A percentile compares a stretch with the other conserved stretches of the same genome.
Conservation (phyloP, 2,888 invertebrate genomes). For the Gastracanthus pulcherrimus region DNA sequence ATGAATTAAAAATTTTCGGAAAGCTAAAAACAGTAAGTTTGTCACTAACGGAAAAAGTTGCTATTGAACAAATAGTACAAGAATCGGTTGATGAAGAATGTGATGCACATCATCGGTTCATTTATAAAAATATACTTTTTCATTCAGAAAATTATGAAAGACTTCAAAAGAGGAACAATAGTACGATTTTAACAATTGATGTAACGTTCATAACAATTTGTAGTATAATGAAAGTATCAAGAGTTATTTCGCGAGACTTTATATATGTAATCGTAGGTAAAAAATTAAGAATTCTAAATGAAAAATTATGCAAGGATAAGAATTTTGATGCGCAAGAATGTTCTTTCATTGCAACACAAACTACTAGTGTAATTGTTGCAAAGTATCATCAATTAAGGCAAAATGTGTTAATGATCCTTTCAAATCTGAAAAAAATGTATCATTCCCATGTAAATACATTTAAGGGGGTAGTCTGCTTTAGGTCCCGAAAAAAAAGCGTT, state of each 20-base stretch:
- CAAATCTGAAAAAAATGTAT: neutral
- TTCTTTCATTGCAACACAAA: neutral
- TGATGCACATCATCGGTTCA: neutral
- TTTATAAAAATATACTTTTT: neutral
- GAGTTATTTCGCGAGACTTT: too few relatives aligned
- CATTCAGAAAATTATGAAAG: neutral
- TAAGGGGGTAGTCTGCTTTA: too few relatives aligned
- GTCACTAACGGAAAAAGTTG: neutral
- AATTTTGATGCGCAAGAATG: neutral
- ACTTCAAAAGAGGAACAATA: neutral
- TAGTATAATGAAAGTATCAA: neutral
- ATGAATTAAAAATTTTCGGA: neutral
- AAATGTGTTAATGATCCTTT: neutral
- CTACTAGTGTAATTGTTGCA: neutral
- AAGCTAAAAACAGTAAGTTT: neutral
- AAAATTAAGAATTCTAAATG: neutral
- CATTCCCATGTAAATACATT: too few relatives aligned
- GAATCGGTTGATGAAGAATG: neutral
- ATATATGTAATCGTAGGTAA: neutral
- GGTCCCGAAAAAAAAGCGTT: too few relatives aligned
- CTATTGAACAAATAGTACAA: neutral
- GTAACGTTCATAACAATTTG: neutral
- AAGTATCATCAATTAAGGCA: neutral
- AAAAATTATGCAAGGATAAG: neutral
- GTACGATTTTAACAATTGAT: neutral